Percentiles rank a stretch among this genome's conserved stretches.
These are phyloP conservation scores for Mugil cephalus DNA, from an alignment of 2,113 vertebrate genomes.

Conservation along the genomic window DNA sequence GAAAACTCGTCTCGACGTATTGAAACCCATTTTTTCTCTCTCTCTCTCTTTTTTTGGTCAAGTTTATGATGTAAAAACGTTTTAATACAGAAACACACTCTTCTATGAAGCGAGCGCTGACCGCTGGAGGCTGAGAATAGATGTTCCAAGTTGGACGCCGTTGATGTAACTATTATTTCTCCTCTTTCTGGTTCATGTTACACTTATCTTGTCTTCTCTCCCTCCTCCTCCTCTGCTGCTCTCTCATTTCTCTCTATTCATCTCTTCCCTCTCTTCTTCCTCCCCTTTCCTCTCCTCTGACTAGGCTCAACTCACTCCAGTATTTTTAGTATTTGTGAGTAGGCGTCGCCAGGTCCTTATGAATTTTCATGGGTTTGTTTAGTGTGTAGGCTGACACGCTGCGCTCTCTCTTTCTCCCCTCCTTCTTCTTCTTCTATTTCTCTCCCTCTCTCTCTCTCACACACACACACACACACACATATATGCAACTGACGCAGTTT, in stretches of 20 bases:
- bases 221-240: conserved; percentile 67
- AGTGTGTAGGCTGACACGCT: conserved; percentile 79
- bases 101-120: conserved; percentile 54
- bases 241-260: conserved; percentile 72
- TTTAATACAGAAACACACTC: conserved; percentile 32
- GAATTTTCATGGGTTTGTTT: conserved; percentile 85
- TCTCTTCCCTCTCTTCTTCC: conserved; percentile 58
- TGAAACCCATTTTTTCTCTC: conserved; percentile 3
- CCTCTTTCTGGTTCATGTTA: conserved; percentile 70
- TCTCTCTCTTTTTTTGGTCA: conserved; percentile 11
- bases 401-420: conserved; percentile 48
- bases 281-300: conserved; percentile 72
- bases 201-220: conserved; percentile 63
- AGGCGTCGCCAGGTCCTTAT: conserved; percentile 81
- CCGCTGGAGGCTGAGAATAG: conserved; percentile 73
- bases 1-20: conserved; percentile 19
- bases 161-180: conserved; percentile 75
- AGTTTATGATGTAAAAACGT: conserved; percentile 45
- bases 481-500: conserved; percentile 60
- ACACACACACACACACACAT: conserved; percentile 43
- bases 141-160: conserved; percentile 69
- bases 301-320: conserved; percentile 78
- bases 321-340: conserved; percentile 83
- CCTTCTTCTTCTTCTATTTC: conserved; percentile 7
- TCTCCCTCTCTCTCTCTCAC: conserved; percentile 15